These are phyloP conservation scores for Menura novaehollandiae DNA, from an alignment of 2,113 vertebrate genomes.

Conservation along the genomic window DNA sequence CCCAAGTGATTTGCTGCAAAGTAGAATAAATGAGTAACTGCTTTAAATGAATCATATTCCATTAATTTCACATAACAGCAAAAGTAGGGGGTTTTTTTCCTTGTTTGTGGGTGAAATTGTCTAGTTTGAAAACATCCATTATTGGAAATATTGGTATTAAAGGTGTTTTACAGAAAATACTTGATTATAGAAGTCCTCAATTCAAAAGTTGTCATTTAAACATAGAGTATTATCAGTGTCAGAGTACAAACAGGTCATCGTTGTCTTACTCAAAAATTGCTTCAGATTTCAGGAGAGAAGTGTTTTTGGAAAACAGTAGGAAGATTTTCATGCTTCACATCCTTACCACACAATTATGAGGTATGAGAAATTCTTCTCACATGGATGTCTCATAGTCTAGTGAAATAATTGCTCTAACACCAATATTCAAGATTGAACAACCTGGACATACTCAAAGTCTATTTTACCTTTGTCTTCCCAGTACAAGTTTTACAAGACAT, in stretches of 20 bases:
- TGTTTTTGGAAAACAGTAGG: not conserved
- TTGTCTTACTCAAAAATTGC: not conserved
- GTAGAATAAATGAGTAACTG: slow-evolving; percentile 6
- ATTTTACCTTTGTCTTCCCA: not conserved
- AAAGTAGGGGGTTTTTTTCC: not conserved
- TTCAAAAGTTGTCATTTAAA: not conserved
- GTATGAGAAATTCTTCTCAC: not conserved
- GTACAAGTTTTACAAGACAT: not conserved
- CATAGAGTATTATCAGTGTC: not conserved
- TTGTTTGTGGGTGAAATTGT: not conserved
- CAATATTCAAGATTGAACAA: not conserved
- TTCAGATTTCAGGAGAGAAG: not conserved
- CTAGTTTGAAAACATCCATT: not conserved
- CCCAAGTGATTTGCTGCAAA: slow-evolving; percentile 20
- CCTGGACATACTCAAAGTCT: not conserved
- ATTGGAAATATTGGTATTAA: not conserved
- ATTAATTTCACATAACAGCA: not conserved
- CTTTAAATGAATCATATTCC: slow-evolving; percentile 13
- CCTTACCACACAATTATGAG: not conserved
- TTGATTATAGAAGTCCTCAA: not conserved
- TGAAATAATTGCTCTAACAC: not conserved
- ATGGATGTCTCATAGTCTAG: not conserved
- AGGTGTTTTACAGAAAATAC: not conserved
- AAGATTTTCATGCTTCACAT: not conserved
- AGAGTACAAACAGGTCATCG: not conserved